Evolutionary conservation across 2,113 vertebrate genomes (phyloP).

Genomic region (Eupsittula cactorum): DNA sequence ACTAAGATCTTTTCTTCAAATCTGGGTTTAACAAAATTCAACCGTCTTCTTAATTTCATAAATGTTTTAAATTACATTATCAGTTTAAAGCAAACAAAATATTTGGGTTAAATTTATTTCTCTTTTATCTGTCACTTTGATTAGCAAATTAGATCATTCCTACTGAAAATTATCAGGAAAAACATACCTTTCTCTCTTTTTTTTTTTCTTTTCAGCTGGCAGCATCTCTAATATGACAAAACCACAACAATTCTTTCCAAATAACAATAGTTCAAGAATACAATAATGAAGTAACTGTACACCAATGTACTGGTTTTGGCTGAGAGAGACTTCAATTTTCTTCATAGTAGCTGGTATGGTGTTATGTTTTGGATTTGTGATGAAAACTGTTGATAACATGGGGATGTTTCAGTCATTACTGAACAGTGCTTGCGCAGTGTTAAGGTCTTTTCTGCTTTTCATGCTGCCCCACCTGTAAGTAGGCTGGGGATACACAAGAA

Average conservation of each 20-base stretch:
- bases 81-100: constrained; percentile 1
- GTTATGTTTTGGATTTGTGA: neutral
- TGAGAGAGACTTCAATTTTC: neutral
- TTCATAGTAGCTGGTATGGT: neutral
- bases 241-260: neutral
- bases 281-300: neutral
- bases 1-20: constrained; percentile 42
- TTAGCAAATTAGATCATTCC: neutral
- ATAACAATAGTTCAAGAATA: neutral
- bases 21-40: constrained; percentile 45
- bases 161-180: neutral
- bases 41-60: neutral
- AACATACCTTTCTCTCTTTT: neutral
- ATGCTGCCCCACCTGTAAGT: neutral
- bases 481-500: neutral
- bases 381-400: neutral
- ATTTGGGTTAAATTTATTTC: neutral
- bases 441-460: neutral
- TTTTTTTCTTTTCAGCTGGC: neutral
- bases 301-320: neutral
- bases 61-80: neutral
- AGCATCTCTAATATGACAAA: neutral
- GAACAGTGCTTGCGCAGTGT: neutral
- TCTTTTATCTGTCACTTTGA: neutral
- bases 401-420: neutral